Base-by-base conservation (phyloP, 2,797 vertebrate genomes). In the Lates japonicus region DNA sequence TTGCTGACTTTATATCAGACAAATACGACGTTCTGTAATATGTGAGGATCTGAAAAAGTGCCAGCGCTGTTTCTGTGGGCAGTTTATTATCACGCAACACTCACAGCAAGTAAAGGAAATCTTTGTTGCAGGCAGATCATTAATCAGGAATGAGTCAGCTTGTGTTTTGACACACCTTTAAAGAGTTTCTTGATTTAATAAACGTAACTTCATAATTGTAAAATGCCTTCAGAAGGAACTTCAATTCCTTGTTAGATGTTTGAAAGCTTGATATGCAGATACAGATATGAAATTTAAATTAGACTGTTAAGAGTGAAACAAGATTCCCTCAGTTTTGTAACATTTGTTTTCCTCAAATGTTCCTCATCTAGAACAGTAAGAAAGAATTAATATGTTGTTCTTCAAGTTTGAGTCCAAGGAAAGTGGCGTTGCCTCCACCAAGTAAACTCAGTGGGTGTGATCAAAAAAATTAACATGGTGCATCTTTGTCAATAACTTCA, bases 111-210 rank as follows among this genome's bases (percentile, higher is more conserved):
- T n/a, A 10, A 25, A 42, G 9, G 20, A 33, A 74, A 67, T 64
- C 14, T 71, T 70, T 57, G 4, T 76, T 37, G 54, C 12, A 2
- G 42, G 64, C 41, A 13, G 25, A 2, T 25, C 0, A 1, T 64
- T 37, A 83, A 63, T 74, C 74, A 72, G 37, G 22, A 68, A 3
- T 54, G 73, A 85, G 61, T 83, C 80, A 76, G 42, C 64, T 6
- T 42, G 19, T 37, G 9, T 39, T 69, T 68, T 75, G 58, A 46
- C 70, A 33, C 46, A 74, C 76, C 31, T 51, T 44, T 58, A 44
- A 51, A 66, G 11, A 59, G 13, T 68, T 29, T 22, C 35, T 33
- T 58, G 62, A 12, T 48, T 48, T 16, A 10, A 82, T 63, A 55
- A 79, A 62, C 48, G 78, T 39, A n/a, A 4, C 61, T 29, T 42